Conservation (phyloP, 2,797 vertebrate genomes). For the Phalloptychus januarius region DNA sequence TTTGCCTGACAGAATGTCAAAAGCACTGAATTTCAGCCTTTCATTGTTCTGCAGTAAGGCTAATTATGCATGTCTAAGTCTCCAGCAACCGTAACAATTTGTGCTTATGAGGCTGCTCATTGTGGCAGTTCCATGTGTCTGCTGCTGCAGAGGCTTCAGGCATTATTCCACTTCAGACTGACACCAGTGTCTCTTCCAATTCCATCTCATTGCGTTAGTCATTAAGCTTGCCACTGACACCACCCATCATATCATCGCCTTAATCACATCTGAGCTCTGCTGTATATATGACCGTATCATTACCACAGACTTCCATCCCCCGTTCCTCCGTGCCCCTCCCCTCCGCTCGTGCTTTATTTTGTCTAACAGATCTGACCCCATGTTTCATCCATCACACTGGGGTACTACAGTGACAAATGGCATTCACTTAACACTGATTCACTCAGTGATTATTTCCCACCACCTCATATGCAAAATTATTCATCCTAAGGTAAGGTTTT, state of each 20-base stretch:
- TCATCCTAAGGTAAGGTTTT: constrained; percentile 50
- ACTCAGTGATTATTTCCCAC: constrained; percentile 56
- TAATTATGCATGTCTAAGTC: constrained; percentile 76
- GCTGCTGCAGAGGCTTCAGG: constrained; percentile 68
- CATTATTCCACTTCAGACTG: constrained; percentile 72
- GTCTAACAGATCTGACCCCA: constrained; percentile 50
- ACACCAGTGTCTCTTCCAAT: constrained; percentile 79
- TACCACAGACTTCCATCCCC: constrained; percentile 60
- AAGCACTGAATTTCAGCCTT: constrained; percentile 69
- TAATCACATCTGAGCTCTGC: constrained; percentile 78
- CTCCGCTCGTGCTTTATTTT: constrained; percentile 38
- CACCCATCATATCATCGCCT: constrained; percentile 73
- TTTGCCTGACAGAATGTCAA: constrained; percentile 72
- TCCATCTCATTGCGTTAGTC: constrained; percentile 75
- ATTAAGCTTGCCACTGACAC: constrained; percentile 76
- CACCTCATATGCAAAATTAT: constrained; percentile 66
- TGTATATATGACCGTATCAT: constrained; percentile 75
- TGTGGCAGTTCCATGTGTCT: constrained; percentile 74
- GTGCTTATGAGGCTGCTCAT: constrained; percentile 71
- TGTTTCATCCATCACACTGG: constrained; percentile 60
- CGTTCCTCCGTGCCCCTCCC: constrained; percentile 24
- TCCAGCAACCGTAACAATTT: constrained; percentile 63
- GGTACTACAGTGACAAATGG: constrained; percentile 59
- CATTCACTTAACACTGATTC: constrained; percentile 56
- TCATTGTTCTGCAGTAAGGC: constrained; percentile 56